Base-by-base conservation (phyloP, 2,797 vertebrate genomes). In the Cuniculus paca region DNA sequence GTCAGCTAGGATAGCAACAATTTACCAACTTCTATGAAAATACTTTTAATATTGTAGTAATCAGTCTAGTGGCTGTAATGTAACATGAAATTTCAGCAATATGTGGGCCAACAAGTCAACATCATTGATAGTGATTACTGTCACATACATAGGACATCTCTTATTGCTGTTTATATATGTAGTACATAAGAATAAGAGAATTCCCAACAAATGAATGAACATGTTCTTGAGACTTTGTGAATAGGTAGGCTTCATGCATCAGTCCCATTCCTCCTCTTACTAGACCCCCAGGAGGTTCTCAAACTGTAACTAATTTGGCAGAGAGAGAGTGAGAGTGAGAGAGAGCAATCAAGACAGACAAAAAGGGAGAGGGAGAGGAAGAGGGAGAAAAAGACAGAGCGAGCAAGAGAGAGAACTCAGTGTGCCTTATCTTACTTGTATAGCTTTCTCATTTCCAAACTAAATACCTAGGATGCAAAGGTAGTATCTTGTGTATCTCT, bases 1-100 rank as follows among this genome's bases (percentile, higher is more conserved):
- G 16, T 24, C 45, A 72, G 34, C 16, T 83, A 77, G 3, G 34
- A 78, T 5, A 88, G 17, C 50, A 74, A 14, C 79, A 82, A 45
- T 83, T 86, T 87, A 58, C 36, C 26, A 90, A 36, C 17, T 75
- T 9, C 34, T 77, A 58, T 74, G 26, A 63, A 91, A 68, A 12
- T 88, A 50, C 60, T 80, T 65, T 91, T 52, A 90, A 39, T 70
- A 36, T 72, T 92, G 96, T 89, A 84, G 60, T 96, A 93, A 92
- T 65, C 34, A 93, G 13, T 60, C 48, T 87, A 34, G 34, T 20
- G 39, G 72, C 94, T 86, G 28, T 19, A 77, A 24, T 86, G 20
- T 91, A 77, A 61, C 9, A 9, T 52, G 63, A 72, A 91, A 82
- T 88, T 81, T 83, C 28, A 54, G n/a, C 17, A 82, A 2, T 70